Evolutionary conservation across 2,888 invertebrate genomes (phyloP).

Genomic region (Megamerina dolium): DNA sequence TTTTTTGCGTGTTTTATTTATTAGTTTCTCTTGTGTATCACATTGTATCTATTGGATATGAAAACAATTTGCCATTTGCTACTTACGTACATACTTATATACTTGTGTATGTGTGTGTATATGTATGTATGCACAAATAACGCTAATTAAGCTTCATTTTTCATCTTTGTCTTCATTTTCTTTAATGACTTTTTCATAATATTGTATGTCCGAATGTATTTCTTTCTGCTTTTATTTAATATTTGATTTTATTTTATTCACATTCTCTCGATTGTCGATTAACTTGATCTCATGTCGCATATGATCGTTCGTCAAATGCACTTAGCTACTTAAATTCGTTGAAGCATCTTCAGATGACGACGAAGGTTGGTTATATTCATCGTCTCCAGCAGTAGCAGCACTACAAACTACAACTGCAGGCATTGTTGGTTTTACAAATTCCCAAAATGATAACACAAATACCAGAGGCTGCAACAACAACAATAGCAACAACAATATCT

Average conservation of each 20-base stretch:
- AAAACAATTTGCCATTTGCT: slow-evolving; percentile 39
- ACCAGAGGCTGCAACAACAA: slow-evolving; percentile 12
- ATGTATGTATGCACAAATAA: slow-evolving; percentile 33
- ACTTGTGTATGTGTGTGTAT: slow-evolving; percentile 6
- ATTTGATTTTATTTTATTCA: not conserved
- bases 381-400: slow-evolving; percentile 23
- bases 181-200: slow-evolving; percentile 10
- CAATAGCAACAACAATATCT: slow-evolving; percentile 13
- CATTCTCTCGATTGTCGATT: not conserved
- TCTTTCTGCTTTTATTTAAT: not conserved
- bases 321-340: slow-evolving; percentile 47
- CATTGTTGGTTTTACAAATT: slow-evolving; percentile 5
- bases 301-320: slow-evolving; percentile 9
- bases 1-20: slow-evolving; percentile 2
- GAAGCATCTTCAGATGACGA: slow-evolving; percentile 59
- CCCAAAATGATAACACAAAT: slow-evolving; percentile 14
- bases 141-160: slow-evolving; percentile 39
- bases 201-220: not conserved
- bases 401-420: slow-evolving; percentile 11
- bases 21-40: not conserved
- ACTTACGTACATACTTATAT: too few species aligned
- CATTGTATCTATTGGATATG: slow-evolving; percentile 15
- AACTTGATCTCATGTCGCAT: too few species aligned
- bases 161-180: slow-evolving; percentile 8
- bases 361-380: slow-evolving; percentile 47